Percentiles rank a stretch among this genome's conserved stretches.
phyloP scores from a whole-genome alignment of 2,113 vertebrate genomes.

The Tenebrosternarchus preto region DNA sequence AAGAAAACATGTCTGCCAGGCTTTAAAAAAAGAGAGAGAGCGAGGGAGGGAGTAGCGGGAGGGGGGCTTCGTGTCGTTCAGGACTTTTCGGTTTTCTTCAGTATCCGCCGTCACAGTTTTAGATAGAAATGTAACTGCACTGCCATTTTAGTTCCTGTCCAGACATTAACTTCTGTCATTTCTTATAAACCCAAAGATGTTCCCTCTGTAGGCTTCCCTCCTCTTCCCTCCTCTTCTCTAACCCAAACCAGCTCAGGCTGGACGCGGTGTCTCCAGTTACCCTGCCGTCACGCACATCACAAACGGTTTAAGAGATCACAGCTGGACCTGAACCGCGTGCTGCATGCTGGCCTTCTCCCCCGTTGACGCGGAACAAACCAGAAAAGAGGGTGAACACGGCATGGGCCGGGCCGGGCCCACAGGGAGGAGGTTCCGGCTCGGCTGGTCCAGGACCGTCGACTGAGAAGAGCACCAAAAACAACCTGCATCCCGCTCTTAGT shows the following conservation, averaged over 20 bases:
- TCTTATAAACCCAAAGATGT: conserved; percentile 60
- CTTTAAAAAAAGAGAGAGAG: conserved; percentile 9
- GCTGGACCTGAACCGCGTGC: conserved; percentile 51
- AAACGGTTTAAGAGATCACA: conserved; percentile 65
- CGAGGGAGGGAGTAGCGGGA: conserved; percentile 51
- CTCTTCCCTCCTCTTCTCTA: conserved; percentile 35
- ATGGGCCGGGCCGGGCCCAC: neutral
- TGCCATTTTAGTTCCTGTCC: neutral
- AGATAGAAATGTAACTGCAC: conserved; percentile 26
- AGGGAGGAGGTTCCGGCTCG: too few species aligned
- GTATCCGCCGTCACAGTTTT: conserved; percentile 43
- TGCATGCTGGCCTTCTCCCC: conserved; percentile 50
- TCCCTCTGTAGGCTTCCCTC: conserved; percentile 51
- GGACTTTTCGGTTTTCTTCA: conserved; percentile 62
- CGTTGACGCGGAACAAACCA: conserved; percentile 49
- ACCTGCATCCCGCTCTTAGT: too few species aligned
- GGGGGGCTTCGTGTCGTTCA: conserved; percentile 55
- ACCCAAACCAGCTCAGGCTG: conserved; percentile 55
- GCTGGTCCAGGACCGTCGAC: too few species aligned
- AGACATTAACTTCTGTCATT: conserved; percentile 61
- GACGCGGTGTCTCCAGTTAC: conserved; percentile 57
- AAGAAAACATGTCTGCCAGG: conserved; percentile 13
- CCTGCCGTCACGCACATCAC: conserved; percentile 63
- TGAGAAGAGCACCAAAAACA: too few species aligned
- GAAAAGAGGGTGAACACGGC: conserved; percentile 46